Evolutionary conservation across 2,113 vertebrate genomes (phyloP).

Genomic region (Engraulis encrasicolus): DNA sequence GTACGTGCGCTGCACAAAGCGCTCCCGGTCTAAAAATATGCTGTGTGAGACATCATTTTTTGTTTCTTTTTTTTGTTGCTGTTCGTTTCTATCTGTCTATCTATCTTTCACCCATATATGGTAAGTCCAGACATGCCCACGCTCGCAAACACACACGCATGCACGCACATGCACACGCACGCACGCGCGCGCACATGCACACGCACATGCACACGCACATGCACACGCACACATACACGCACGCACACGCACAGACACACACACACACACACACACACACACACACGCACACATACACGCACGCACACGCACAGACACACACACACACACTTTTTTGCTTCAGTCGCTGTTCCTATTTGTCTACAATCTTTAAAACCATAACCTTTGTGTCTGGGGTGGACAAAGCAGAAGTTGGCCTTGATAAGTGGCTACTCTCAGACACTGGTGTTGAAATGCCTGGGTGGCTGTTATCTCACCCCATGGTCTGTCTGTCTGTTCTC

Average conservation of each 20-base stretch:
- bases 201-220: background rate
- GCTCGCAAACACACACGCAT: background rate
- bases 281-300: background rate
- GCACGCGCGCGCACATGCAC: background rate
- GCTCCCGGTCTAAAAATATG: constrained; percentile 18
- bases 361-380: constrained; percentile 22
- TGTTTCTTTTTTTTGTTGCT: too few relatives aligned
- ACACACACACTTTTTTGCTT: background rate
- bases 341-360: constrained; percentile 41
- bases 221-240: background rate
- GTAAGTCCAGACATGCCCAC: background rate
- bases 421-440: constrained; percentile 4
- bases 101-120: background rate
- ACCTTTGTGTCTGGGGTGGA: constrained; percentile 27
- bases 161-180: background rate
- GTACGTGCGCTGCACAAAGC: constrained; percentile 8
- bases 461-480: background rate
- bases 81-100: too few relatives aligned
- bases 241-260: too few relatives aligned
- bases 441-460: constrained; percentile 1
- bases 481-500: background rate
- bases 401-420: constrained; percentile 4
- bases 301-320: too few relatives aligned
- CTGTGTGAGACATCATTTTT: background rate
- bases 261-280: too few relatives aligned